phyloP scores from a whole-genome alignment of 2,888 invertebrate species.

The Eupithecia centaureata region DNA sequence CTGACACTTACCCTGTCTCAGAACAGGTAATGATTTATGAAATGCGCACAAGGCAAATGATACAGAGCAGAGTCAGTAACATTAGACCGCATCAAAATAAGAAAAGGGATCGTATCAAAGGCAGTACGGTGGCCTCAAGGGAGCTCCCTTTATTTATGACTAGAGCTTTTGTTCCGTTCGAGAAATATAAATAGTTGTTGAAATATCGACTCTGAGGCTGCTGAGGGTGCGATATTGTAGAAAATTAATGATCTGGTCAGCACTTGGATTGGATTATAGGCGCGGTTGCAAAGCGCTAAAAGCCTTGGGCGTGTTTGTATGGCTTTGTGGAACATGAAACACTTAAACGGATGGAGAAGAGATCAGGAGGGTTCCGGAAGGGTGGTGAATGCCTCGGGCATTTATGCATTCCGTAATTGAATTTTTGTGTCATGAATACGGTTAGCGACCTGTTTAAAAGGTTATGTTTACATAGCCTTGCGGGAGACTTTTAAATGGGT shows the following conservation, averaged over 20 bases:
- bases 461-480: constrained; percentile 30
- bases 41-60: constrained; percentile 67
- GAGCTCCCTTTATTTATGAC: constrained; percentile 79
- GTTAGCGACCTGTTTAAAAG: constrained; percentile 29
- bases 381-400: constrained; percentile 50
- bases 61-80: constrained; percentile 69
- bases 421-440: constrained; percentile 53
- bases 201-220: constrained; percentile 76
- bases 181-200: constrained; percentile 83
- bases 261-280: constrained; percentile 78
- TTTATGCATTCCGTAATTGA: constrained; percentile 56
- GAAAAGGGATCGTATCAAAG: constrained; percentile 81
- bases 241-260: constrained; percentile 84
- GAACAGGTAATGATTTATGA: constrained; percentile 80
- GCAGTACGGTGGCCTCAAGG: constrained; percentile 76
- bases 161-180: constrained; percentile 75
- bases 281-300: constrained; percentile 71
- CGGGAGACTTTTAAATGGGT: background rate
- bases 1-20: constrained; percentile 40
- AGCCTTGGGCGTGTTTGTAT: constrained; percentile 72
- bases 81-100: constrained; percentile 80
- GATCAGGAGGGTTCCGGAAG: constrained; percentile 52
- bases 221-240: constrained; percentile 79
- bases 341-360: constrained; percentile 65
- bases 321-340: constrained; percentile 77